phyloP scores from a whole-genome alignment of 2,113 vertebrate genomes.

The Ranitomeya variabilis region DNA sequence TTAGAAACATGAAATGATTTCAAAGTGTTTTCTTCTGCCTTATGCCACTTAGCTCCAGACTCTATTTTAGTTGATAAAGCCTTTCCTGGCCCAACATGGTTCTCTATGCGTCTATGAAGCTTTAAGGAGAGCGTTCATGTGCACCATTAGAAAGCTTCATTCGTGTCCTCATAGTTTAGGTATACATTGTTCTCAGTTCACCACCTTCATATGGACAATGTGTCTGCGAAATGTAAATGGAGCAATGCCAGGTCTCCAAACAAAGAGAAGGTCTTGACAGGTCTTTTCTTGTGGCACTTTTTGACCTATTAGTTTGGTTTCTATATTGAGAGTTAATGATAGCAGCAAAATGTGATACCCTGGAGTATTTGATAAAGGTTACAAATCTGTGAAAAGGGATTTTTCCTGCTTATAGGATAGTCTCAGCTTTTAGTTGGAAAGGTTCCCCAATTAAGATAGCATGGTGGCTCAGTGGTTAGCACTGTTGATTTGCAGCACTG shows the following conservation, averaged over 20 bases:
- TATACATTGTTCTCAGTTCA: neutral
- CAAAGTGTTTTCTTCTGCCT: constrained; percentile 58
- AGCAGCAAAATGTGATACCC: neutral
- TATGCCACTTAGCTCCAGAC: constrained; percentile 42
- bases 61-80: constrained; percentile 44
- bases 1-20: constrained; percentile 57
- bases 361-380: neutral
- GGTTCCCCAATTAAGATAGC: too few relatives aligned
- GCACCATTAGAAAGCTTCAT: neutral
- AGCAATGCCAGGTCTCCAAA: neutral
- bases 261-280: neutral
- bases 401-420: neutral
- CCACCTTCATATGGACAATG: neutral
- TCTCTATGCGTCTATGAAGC: neutral
- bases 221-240: neutral
- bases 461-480: too few relatives aligned
- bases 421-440: too few relatives aligned
- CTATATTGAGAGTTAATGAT: neutral
- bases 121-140: constrained; percentile 28
- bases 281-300: neutral
- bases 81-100: constrained; percentile 19
- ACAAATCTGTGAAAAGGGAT: neutral
- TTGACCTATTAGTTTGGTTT: neutral
- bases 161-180: neutral
- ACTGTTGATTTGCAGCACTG: too few relatives aligned